Evolutionary conservation across 92 coral and sea anemone species (phyloP).

Genomic region (Hydrozoanthus gracilis): DNA sequence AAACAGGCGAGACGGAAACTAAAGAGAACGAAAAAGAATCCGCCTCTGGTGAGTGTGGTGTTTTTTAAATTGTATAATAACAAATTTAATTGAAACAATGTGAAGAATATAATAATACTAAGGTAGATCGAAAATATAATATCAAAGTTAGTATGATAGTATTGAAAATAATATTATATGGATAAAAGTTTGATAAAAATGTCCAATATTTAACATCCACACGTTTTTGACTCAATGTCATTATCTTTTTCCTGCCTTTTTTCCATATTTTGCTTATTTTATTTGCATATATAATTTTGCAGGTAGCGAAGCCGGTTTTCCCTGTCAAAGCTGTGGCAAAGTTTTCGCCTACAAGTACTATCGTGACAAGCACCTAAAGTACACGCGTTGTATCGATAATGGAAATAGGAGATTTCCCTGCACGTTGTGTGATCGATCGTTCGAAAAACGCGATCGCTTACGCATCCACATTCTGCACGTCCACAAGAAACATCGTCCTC

Average conservation of each 20-base stretch:
- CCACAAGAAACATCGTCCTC: constrained; percentile 98
- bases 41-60: background rate
- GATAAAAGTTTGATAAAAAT: too few species aligned
- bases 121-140: background rate
- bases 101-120: too few species aligned
- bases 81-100: background rate
- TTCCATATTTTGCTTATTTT: too few species aligned
- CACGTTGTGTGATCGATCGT: constrained; percentile 90
- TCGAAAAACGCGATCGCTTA: constrained; percentile 97
- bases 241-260: too few species aligned
- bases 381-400: constrained; percentile 97
- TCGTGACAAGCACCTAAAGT: constrained; percentile 97
- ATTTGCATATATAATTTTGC: background rate
- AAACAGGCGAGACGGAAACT: constrained; percentile 50
- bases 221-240: too few species aligned
- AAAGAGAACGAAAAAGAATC: constrained; percentile 32
- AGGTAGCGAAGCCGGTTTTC: constrained; percentile 65
- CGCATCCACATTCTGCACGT: constrained; percentile 96
- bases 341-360: constrained; percentile 96
- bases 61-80: too few species aligned
- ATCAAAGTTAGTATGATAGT: too few species aligned
- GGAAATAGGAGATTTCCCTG: constrained; percentile 98
- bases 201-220: too few species aligned
- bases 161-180: too few species aligned
- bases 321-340: constrained; percentile 96